Percentiles rank a stretch among this genome's conserved stretches.
phyloP scores from a whole-genome alignment of 2,888 invertebrate genomes.

The Coronaproctus castanopsis region DNA sequence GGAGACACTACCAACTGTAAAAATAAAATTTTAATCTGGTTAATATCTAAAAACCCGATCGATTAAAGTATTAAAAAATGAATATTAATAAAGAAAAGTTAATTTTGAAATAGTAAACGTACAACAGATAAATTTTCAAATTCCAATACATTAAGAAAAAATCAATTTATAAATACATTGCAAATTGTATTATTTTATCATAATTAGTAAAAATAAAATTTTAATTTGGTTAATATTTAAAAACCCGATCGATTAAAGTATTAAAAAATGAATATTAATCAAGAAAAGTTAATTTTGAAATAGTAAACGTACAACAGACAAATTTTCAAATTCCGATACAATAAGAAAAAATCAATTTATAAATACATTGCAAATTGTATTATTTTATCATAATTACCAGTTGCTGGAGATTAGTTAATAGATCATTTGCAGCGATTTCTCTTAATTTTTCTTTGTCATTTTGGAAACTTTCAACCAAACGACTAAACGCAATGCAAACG shows the following conservation, averaged over 20 bases:
- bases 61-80: background rate
- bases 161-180: conserved; percentile 2
- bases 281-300: background rate
- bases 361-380: no score
- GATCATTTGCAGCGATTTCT: conserved; percentile 79
- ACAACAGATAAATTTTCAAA: background rate
- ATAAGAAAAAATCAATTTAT: conserved; percentile 2
- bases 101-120: background rate
- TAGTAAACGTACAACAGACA: background rate
- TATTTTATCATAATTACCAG: no score
- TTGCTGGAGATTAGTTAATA: conserved; percentile 83
- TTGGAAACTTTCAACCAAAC: conserved; percentile 90
- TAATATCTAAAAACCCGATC: background rate
- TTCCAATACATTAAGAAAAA: background rate
- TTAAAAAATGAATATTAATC: background rate
- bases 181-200: no score
- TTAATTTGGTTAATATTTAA: background rate
- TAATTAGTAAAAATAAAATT: conserved; percentile 22
- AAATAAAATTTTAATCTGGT: background rate
- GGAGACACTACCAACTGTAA: conserved; percentile 73
- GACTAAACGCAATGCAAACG: conserved; percentile 87
- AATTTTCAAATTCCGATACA: background rate
- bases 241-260: background rate
- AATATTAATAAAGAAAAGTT: background rate
- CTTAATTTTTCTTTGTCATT: conserved; percentile 72